Conservation (phyloP, 1,140 invertebrate genomes). For the Drosophila oshimai region DNA sequence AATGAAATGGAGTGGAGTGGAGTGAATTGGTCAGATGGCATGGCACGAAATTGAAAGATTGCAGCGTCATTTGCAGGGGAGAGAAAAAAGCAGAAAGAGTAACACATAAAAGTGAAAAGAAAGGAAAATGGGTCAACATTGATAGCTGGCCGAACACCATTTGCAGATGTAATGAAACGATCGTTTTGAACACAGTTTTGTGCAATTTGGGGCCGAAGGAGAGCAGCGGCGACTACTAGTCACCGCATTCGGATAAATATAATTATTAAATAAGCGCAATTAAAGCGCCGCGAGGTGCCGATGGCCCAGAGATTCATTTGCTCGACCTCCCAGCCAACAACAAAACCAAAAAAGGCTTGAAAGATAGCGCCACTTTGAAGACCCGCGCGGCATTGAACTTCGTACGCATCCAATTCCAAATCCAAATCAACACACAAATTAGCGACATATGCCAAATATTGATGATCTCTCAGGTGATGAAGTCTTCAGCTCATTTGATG, state of each 20-base stretch:
- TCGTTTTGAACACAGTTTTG: conserved; percentile 15
- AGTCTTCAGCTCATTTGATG: conserved; percentile 2
- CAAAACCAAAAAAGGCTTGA: no score
- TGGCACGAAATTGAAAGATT: conserved; percentile 25
- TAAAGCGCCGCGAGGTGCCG: conserved; percentile 33
- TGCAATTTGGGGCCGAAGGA: conserved; percentile 13
- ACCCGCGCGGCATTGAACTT: conserved; percentile 56
- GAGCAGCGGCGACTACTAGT: conserved; percentile 29
- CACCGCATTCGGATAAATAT: conserved; percentile 49
- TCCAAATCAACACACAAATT: conserved; percentile 41
- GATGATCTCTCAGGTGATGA: conserved; percentile 23
- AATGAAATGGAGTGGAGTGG: no score
- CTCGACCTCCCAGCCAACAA: conserved; percentile 17
- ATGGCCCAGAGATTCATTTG: conserved; percentile 20
- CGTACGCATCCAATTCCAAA: conserved; percentile 49
- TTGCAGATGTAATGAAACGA: conserved; percentile 50
- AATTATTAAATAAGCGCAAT: conserved; percentile 73
- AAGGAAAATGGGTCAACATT: conserved; percentile 32
- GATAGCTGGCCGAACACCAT: conserved; percentile 1
- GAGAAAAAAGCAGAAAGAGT: background rate
- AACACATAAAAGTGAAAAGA: conserved; percentile 3
- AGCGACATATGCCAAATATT: conserved; percentile 32
- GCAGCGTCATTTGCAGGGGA: conserved; percentile 29
- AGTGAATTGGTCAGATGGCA: background rate
- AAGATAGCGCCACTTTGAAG: conserved; percentile 42